A percentile compares a stretch with the other conserved stretches of the same genome.
phyloP scores from a whole-genome alignment of 2,113 vertebrate genomes.

The Oplegnathus fasciatus region DNA sequence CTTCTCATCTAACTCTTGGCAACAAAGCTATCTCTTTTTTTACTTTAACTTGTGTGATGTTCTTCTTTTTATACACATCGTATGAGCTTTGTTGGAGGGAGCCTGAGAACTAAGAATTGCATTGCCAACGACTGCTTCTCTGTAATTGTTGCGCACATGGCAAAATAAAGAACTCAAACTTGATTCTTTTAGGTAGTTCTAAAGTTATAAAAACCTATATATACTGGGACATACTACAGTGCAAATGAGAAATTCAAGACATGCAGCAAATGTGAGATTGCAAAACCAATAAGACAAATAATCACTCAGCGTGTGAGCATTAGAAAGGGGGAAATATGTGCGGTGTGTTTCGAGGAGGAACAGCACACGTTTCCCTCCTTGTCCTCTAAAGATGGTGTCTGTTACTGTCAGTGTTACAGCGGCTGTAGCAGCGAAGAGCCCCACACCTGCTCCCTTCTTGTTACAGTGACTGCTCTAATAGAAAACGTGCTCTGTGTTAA shows the following conservation, averaged over 20 bases:
- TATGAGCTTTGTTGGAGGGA: too few species aligned
- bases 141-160: too few species aligned
- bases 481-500: slow-evolving; percentile 69
- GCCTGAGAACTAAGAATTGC: too few species aligned
- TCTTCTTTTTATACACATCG: too few species aligned
- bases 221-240: background rate
- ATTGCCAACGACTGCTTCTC: too few species aligned
- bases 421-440: slow-evolving; percentile 13
- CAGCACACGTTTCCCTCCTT: background rate
- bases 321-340: background rate
- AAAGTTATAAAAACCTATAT: too few species aligned
- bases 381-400: slow-evolving; percentile 25
- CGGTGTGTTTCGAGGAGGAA: background rate
- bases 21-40: background rate
- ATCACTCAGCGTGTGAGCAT: background rate
- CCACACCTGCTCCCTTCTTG: slow-evolving; percentile 54
- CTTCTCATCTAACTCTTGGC: background rate
- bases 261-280: background rate
- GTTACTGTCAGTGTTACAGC: slow-evolving; percentile 34
- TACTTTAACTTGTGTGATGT: too few species aligned
- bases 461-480: slow-evolving; percentile 62
- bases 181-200: background rate
- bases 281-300: background rate
- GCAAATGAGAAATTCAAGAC: background rate
- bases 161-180: background rate